Evolutionary conservation across 2,113 vertebrate genomes (phyloP).

Genomic region (Phycodurus eques): DNA sequence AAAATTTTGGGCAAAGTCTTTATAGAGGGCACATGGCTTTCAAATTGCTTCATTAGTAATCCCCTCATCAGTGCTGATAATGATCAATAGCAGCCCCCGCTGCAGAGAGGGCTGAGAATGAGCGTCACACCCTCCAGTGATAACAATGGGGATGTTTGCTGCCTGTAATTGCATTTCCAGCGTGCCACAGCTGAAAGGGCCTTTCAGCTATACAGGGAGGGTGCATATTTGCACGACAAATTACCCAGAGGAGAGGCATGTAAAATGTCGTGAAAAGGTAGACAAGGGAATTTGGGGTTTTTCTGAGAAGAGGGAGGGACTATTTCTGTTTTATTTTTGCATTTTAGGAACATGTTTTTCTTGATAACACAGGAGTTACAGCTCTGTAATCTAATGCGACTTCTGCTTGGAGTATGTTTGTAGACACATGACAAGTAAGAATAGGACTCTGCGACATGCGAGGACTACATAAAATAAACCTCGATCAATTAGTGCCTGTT

Average conservation of each 20-base stretch:
- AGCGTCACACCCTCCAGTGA: conserved; percentile 64
- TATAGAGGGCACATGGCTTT: conserved; percentile 58
- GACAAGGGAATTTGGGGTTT: conserved; percentile 43
- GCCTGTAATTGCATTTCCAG: conserved; percentile 76
- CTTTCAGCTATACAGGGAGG: conserved; percentile 66
- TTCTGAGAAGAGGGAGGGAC: conserved; percentile 23
- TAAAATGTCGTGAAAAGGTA: conserved; percentile 39
- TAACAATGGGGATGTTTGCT: conserved; percentile 77
- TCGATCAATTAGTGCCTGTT: too few species aligned
- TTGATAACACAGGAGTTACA: background rate
- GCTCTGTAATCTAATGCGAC: background rate
- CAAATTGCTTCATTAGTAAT: conserved; percentile 74
- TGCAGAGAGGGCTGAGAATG: conserved; percentile 57
- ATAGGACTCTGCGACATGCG: too few species aligned
- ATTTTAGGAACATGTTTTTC: too few species aligned
- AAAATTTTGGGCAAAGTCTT: conserved; percentile 29
- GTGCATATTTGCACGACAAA: conserved; percentile 76
- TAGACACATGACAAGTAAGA: too few species aligned
- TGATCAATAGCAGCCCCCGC: conserved; percentile 62
- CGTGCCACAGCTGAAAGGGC: conserved; percentile 58
- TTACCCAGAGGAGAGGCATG: conserved; percentile 55
- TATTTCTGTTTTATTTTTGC: background rate
- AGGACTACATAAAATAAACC: too few species aligned
- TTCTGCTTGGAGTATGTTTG: too few species aligned
- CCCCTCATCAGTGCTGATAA: conserved; percentile 67